These are phyloP conservation scores for Eumaeus atala DNA, from an alignment of 1,140 invertebrate genomes.

Conservation along the genomic window DNA sequence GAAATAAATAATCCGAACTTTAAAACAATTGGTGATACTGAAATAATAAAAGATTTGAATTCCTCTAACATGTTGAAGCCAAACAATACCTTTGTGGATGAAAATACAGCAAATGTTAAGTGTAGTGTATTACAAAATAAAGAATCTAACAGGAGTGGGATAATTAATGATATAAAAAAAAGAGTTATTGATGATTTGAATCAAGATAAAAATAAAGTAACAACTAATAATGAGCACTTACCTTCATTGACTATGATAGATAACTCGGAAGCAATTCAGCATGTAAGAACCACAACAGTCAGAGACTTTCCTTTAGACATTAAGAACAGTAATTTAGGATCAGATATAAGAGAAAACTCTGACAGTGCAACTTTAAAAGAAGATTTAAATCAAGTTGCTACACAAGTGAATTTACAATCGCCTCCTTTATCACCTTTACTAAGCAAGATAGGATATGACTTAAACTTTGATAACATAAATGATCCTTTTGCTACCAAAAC, in stretches of 20 bases:
- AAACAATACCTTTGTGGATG: slow-evolving; percentile 10
- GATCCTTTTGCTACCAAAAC: slow-evolving; percentile 61
- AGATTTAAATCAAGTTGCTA: slow-evolving; percentile 25
- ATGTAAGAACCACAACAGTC: no score
- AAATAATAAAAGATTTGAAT: neutral
- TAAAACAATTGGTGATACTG: no score
- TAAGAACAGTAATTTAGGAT: no score
- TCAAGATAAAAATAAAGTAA: neutral
- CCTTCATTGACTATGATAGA: no score
- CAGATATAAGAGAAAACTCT: neutral
- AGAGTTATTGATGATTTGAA: neutral
- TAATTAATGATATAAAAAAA: neutral
- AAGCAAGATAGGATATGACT: slow-evolving; percentile 50
- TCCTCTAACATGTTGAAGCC: neutral
- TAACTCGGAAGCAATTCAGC: no score
- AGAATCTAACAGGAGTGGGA: neutral
- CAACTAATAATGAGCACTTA: no score
- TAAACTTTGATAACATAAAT: slow-evolving; percentile 59
- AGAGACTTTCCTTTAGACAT: no score
- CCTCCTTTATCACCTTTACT: slow-evolving; percentile 41
- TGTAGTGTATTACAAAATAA: neutral
- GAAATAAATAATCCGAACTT: neutral
- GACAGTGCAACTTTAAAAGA: neutral
- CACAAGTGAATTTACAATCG: slow-evolving; percentile 23
- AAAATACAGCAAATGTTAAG: slow-evolving; percentile 13